Evolutionary conservation across 2,113 vertebrate genomes (phyloP), one percentile per base, ranked within the genome.

Genomic region (Ptyas mucosa): DNA sequence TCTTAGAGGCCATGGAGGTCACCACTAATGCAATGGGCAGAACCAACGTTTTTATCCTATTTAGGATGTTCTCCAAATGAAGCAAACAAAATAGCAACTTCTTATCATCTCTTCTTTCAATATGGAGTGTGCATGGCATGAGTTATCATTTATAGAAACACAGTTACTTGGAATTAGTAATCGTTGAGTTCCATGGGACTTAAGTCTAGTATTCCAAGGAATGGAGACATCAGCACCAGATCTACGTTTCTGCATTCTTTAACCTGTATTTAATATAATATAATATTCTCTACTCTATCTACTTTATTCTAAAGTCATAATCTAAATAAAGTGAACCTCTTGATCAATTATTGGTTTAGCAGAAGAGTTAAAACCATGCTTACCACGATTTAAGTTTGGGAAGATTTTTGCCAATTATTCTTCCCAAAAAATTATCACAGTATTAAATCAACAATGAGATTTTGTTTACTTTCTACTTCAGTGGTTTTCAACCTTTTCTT

Each of bases 41-140:
- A 21, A 21, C 18, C 18, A 43, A 81, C 75, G 43, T 81, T 81
- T 81, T 81, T 21, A 43, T 21, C 75, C 34, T 81, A 81, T 81
- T 81, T 81, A 43, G 12, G 34, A 81, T 81, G 34, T 43, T 81
- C 75, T 81, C 34, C 34, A 43, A 81, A 81, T 21, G 34, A 43
- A 43, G 20, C 21, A 81, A 81, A 81, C 12, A 69, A 43, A 43
- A 81, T 81, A 81, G 75, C 34, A 43, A 43, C 18, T 81, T 81
- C 75, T 81, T 81, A 96, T 89, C 93, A 94, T 96, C 85, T 95
- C 95, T 92, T 95, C 97, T 94, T 85, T 95, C 94, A 94, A 20
- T 24, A 93, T 94, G 89, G 86, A 91, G 92, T 54, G 8, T 88
- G 64, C 75, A 53, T 54, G 52, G 39, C 53, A 75, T 89, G 14